Evolutionary conservation across 2,797 vertebrate genomes (phyloP), one percentile per base, ranked within the genome.

Genomic region (Leptoclinus maculatus): DNA sequence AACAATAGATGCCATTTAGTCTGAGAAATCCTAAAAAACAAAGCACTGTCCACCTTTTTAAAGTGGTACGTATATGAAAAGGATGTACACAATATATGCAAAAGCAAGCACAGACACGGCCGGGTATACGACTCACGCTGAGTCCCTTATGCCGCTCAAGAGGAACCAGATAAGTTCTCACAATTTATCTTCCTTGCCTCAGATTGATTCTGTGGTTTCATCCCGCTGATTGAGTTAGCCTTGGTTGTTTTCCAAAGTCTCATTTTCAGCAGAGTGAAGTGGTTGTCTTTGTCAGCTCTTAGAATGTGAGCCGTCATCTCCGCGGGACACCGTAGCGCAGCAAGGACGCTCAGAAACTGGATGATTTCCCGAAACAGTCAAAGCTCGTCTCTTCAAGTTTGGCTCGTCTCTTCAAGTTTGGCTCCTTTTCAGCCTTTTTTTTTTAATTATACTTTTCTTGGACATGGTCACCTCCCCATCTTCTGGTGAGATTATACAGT

Each of bases 291-390:
- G 29, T 77, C 36, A 59, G 4, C 38, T 58, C 21, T 51, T 62
- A 51, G 71, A 71, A 76, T 73, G 49, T 21, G 45, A 78, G 39
- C 62, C 56, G 56, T 82, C 74, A 74, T n/a, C 76, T 83, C 43
- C 49, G 3, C 9, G 0, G 65, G 65, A 73, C 54, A 67, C n/a
- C 38, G 76, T 3, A 62, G 57, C 51, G 27, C 4, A 25, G 62
- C 34, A 38, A 17, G 14, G 60, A 59, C 34, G 51, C 43, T 62
- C 3, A 70, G 27, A 51, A 72, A 57, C 17, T 27, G 7, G 16
- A 2, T 71, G 5, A 0, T 76, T 80, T 63, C 66, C 39, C 6
- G 25, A 53, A 76, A n/a, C 21, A 72, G 60, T 60, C 32, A 39
- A 1, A 25, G 10, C 3, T 47, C 56, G 11, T 45, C 60, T 57